Base-by-base conservation (phyloP, 2,113 vertebrate genomes). In the Colinus virginianus region DNA sequence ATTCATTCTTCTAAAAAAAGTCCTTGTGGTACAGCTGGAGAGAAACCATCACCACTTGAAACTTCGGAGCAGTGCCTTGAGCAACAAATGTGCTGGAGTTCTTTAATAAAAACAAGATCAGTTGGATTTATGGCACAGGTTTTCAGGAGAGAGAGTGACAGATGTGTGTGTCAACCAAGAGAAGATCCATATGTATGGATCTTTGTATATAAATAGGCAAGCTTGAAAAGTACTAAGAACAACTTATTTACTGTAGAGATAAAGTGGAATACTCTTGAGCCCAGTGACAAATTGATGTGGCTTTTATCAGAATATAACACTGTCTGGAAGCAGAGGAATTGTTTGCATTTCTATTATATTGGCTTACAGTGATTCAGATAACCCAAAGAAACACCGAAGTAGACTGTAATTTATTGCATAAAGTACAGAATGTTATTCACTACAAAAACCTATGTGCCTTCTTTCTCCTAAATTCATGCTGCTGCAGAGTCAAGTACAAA, bases 31-130 rank as follows among this genome's bases (percentile, higher is more conserved):
- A 7, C 0, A 82, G 30, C 42, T 7, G 28, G 55, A 40, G 55
- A 86, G 69, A 80, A 76, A 28, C 1, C 0, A 20, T 32, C 19
- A 13, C 6, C 1, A 0, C 32, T 75, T 15, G 48, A 38, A 28
- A 82, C 88, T 84, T 69, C 45, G 45, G 36, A 77, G 26, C 23
- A 62, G 2, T 42, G 18, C 11, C 53, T 76, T 48, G 43, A 51
- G 66, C 3, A 67, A 63, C 49, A 83, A 30, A 2, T 0, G 0
- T 58, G 6, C n/a, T 64, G 30, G 13, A 21, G 7, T 84, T 85
- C 58, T 87, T 74, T 23, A 77, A 19, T 64, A 72, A 45, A 79
- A 79, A 6, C 9, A 51, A 23, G 51, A 51, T 66, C 51, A 76
- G 23, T 23, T 63, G 70, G 22, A 51, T 69, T 70, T 55, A 76